A percentile compares a stretch with the other conserved stretches of the same genome.
These are phyloP conservation scores for Prorops nasuta DNA, from an alignment of 1,140 invertebrate species.

Conservation along the genomic window DNA sequence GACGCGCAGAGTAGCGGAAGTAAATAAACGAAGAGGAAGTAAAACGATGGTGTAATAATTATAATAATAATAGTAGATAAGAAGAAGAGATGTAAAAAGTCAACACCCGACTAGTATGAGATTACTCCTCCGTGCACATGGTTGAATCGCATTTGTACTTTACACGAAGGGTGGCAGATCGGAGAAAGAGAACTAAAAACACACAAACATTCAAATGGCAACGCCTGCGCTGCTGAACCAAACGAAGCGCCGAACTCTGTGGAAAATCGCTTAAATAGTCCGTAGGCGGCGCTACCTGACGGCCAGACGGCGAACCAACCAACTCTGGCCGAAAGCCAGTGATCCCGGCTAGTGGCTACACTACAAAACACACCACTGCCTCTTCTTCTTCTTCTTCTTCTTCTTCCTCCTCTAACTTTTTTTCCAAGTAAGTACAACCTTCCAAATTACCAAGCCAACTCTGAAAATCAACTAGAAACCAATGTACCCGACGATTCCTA, in stretches of 20 bases:
- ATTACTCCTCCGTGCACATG: constrained; percentile 30
- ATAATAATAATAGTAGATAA: too few species aligned
- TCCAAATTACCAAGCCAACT: too few species aligned
- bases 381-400: constrained; percentile 4
- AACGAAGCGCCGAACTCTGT: constrained; percentile 50
- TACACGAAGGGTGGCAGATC: constrained; percentile 24
- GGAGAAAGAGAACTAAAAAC: constrained; percentile 22
- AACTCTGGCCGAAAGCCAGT: constrained; percentile 45
- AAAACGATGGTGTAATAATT: too few species aligned
- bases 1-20: too few species aligned
- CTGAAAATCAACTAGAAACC: too few species aligned
- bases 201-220: constrained; percentile 45
- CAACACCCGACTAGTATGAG: not conserved
- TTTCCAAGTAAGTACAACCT: too few species aligned
- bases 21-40: too few species aligned
- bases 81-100: not conserved
- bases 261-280: constrained; percentile 56
- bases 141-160: constrained; percentile 15
- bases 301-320: constrained; percentile 40
- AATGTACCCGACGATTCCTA: too few species aligned
- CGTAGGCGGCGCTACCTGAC: constrained; percentile 47
- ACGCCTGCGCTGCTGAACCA: constrained; percentile 55
- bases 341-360: constrained; percentile 39
- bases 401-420: too few species aligned
- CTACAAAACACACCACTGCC: too few species aligned